Conservation (phyloP, 2,888 invertebrate species). For the Heliconius aoede region DNA sequence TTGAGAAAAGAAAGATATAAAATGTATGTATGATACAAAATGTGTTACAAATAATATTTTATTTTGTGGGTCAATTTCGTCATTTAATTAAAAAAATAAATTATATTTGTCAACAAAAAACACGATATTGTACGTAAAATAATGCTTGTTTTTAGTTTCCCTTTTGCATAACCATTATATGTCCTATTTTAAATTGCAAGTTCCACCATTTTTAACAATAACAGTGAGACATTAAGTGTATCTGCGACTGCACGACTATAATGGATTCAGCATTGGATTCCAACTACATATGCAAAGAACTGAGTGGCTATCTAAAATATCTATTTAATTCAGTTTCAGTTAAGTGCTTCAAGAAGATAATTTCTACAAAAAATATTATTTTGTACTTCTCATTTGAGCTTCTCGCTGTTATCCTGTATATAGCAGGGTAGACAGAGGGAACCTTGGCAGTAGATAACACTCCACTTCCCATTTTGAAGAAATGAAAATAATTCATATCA, state of each 20-base stretch:
- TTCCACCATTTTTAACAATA: constrained; percentile 13
- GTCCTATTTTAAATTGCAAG: constrained; percentile 20
- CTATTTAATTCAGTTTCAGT: not conserved
- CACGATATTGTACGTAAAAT: not conserved
- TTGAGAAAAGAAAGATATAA: too few relatives aligned
- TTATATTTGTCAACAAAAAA: too few relatives aligned
- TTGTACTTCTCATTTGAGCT: not conserved
- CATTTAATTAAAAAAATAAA: not conserved
- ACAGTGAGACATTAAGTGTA: not conserved
- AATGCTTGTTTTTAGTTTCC: not conserved
- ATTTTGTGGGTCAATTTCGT: too few relatives aligned
- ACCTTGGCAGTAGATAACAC: not conserved
- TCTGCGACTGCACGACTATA: not conserved
- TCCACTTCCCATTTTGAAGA: too few relatives aligned
- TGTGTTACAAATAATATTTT: too few relatives aligned
- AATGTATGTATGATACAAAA: too few relatives aligned
- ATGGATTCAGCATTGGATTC: not conserved
- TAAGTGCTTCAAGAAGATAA: constrained; percentile 2
- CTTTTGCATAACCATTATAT: not conserved
- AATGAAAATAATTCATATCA: too few relatives aligned
- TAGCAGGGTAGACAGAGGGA: not conserved
- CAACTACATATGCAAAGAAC: too few relatives aligned
- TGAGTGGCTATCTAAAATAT: not conserved
- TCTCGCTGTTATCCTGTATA: not conserved
- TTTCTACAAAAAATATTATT: not conserved